Conservation (phyloP, 2,888 invertebrate species). For the Drepanosiphum platanoidis region DNA sequence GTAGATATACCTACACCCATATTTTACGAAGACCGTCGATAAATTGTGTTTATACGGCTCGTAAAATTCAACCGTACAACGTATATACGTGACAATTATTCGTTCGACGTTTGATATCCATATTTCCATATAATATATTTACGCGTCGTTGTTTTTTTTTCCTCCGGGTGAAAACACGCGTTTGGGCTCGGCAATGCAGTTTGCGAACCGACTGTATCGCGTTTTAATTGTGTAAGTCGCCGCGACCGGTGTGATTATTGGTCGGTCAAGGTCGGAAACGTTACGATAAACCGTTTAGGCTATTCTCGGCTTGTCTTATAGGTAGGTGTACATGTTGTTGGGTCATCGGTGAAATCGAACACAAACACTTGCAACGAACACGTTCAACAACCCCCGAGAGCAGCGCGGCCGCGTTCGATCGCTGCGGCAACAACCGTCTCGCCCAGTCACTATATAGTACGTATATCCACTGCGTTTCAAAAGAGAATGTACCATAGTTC, state of each 20-base stretch:
- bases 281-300: too few species aligned
- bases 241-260: neutral
- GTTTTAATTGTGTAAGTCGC: neutral
- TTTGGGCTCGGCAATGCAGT: neutral
- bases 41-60: slow-evolving; percentile 11
- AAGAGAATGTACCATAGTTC: too few species aligned
- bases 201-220: neutral
- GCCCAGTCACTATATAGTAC: too few species aligned
- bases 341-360: too few species aligned
- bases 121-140: neutral
- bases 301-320: too few species aligned
- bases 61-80: neutral
- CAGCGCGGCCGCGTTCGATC: too few species aligned
- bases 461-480: too few species aligned
- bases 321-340: too few species aligned
- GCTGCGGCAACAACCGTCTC: too few species aligned
- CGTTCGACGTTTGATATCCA: neutral
- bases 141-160: neutral
- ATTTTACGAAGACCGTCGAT: slow-evolving; percentile 14
- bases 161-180: neutral
- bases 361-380: too few species aligned
- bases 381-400: too few species aligned
- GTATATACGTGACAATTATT: neutral
- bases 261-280: too few species aligned
- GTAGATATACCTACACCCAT: neutral